Percentiles rank a stretch among this genome's conserved stretches.
phyloP scores from a whole-genome alignment of 2,888 invertebrate species.

The Drosophila yooni region DNA sequence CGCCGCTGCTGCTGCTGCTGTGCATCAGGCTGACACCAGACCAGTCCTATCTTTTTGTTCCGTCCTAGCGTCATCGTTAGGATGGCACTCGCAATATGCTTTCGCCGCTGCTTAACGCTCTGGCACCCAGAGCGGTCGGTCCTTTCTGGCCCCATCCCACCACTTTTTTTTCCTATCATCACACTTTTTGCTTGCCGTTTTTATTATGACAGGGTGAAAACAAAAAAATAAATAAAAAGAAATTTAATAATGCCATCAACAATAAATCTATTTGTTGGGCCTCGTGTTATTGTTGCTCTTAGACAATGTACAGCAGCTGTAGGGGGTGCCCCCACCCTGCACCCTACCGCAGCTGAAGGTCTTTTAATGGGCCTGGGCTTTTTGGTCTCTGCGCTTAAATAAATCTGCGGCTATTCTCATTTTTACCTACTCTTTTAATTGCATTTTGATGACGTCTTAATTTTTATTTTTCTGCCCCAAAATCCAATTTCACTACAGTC shows the following conservation, averaged over 20 bases:
- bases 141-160: constrained; percentile 3
- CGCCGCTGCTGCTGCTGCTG: constrained; percentile 11
- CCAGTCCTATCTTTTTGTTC: constrained; percentile 14
- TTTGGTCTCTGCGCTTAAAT: constrained; percentile 60
- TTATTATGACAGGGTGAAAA: constrained; percentile 64
- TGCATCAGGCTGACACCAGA: constrained; percentile 9
- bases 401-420: constrained; percentile 75
- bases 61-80: constrained; percentile 51
- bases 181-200: constrained; percentile 54
- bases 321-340: background rate
- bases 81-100: constrained; percentile 45
- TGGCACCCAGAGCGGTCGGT: constrained; percentile 44
- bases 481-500: constrained; percentile 54
- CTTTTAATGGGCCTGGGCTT: constrained; percentile 39
- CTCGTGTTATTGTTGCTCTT: constrained; percentile 51
- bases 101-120: constrained; percentile 51
- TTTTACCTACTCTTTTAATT: constrained; percentile 79
- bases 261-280: constrained; percentile 79
- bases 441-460: constrained; percentile 81
- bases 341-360: constrained; percentile 1
- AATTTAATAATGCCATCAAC: constrained; percentile 82
- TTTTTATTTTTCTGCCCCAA: constrained; percentile 66
- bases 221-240: constrained; percentile 42
- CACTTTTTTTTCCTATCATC: constrained; percentile 35
- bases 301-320: constrained; percentile 52